Evolutionary conservation across 2,797 vertebrate genomes (phyloP), one percentile per base, ranked within the genome.

Genomic region (Choloepus didactylus): DNA sequence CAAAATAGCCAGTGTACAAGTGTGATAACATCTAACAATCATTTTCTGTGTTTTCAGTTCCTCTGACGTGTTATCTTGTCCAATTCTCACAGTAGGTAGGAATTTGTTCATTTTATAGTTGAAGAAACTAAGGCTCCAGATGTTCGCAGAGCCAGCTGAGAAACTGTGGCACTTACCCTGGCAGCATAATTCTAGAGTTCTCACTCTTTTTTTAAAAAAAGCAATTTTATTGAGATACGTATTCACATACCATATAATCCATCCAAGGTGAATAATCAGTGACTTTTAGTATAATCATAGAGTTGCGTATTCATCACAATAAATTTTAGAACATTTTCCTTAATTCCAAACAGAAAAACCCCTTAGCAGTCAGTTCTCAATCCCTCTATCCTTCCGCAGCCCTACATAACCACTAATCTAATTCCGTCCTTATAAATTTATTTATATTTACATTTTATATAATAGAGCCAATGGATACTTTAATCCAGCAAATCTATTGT

Each of bases 21-120:
- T 70, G 41, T 70, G 44, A 41, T 80, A 59, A 70, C 66, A 44
- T 27, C 25, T 64, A 29, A 60, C 21, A n/a, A 64, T 79, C 38
- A 5, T 35, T 86, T 87, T 73, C 51, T 59, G 27, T 72, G 44
- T 94, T 95, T 89, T 64, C 6, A 75, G 29, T 92, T 92, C 23
- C 38, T 23, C 23, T 75, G 56, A 41, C 19, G 29, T 80, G 3
- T 80, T 25, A 59, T 83, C 59, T 91, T 31, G 16, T 41, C 29
- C 38, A 73, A 0, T 31, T 82, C 16, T 87, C 44, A 73, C 6
- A 79, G 5, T 66, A 64, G 31, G 11, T 84, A 69, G 27, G 51
- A 21, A 84, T 31, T 72, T 83, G 23, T 64, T 70, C 4, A 14
- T 46, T 82, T 88, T 94, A 44, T 27, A 46, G 60, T 44, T 85